phyloP scores from a whole-genome alignment of 2,113 vertebrate species.

The Oncorhynchus tshawytscha region DNA sequence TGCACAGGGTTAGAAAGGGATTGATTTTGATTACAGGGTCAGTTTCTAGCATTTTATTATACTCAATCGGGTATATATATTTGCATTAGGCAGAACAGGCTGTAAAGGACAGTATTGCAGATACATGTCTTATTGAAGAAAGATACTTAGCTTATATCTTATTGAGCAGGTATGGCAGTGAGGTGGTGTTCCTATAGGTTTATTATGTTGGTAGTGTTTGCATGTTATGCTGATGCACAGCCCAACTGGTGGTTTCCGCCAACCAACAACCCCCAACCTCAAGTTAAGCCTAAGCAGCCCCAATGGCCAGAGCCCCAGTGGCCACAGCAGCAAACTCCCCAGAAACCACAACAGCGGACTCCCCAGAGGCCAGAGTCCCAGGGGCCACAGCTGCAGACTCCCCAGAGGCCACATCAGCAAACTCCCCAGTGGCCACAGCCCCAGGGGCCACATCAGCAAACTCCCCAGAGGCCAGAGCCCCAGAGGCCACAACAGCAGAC shows the following conservation, averaged over 20 bases:
- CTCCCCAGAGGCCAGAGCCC: no score
- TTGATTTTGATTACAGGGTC: neutral
- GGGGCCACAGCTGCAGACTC: no score
- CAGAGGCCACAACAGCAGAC: no score
- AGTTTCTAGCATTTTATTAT: neutral
- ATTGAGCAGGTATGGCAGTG: neutral
- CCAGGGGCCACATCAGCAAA: no score
- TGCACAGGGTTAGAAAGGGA: neutral
- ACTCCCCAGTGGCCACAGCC: no score
- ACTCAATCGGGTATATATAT: neutral
- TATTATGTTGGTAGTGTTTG: neutral
- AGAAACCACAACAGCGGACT: no score
- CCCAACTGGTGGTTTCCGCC: neutral
- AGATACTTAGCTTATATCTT: neutral
- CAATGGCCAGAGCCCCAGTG: neutral
- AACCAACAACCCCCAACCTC: neutral
- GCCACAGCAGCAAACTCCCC: no score
- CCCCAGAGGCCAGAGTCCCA: no score
- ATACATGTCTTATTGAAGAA: neutral
- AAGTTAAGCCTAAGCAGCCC: neutral
- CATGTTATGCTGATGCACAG: neutral
- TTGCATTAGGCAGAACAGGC: neutral
- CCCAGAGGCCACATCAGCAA: no score
- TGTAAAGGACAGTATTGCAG: neutral
- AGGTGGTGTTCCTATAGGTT: neutral